Evolutionary conservation across 2,888 invertebrate genomes (phyloP).

Genomic region (Trissolcus brochymenae): DNA sequence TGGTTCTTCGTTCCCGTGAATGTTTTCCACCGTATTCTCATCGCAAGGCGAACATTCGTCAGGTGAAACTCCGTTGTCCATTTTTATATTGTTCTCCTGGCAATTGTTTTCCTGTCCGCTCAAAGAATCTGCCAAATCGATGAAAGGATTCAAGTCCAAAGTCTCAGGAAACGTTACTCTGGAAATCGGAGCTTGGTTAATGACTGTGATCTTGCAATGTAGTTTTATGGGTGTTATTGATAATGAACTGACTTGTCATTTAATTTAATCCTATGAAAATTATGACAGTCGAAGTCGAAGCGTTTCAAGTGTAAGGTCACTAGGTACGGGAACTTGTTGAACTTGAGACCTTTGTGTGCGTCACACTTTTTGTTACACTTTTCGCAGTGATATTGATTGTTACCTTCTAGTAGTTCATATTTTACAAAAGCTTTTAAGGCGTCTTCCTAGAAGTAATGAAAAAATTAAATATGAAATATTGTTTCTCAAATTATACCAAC

Average conservation of each 20-base stretch:
- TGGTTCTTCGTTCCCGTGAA: conserved; percentile 70
- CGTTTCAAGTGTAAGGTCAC: conserved; percentile 91
- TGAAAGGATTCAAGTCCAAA: conserved; percentile 86
- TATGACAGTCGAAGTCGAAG: conserved; percentile 92
- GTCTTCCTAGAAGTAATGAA: conserved; percentile 80
- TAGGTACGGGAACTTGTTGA: conserved; percentile 90
- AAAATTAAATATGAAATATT: conserved; percentile 10
- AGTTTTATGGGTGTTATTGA: not conserved
- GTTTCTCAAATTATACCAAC: not conserved
- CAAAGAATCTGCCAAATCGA: conserved; percentile 75
- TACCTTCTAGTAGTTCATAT: conserved; percentile 88
- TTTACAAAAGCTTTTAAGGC: conserved; percentile 89
- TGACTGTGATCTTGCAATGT: not conserved
- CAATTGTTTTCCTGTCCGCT: conserved; percentile 78
- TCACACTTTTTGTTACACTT: conserved; percentile 91
- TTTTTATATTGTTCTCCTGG: conserved; percentile 80
- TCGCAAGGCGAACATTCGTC: conserved; percentile 78
- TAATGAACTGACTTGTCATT: conserved; percentile 84
- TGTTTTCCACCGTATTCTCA: conserved; percentile 65
- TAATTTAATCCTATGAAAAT: conserved; percentile 89
- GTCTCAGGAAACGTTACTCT: conserved; percentile 90
- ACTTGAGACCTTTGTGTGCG: conserved; percentile 93
- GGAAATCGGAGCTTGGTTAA: not conserved
- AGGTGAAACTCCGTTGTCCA: conserved; percentile 83
- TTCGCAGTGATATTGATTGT: conserved; percentile 92